Evolutionary conservation across 2,797 vertebrate genomes (phyloP).

Genomic region (Buceros bicornis): DNA sequence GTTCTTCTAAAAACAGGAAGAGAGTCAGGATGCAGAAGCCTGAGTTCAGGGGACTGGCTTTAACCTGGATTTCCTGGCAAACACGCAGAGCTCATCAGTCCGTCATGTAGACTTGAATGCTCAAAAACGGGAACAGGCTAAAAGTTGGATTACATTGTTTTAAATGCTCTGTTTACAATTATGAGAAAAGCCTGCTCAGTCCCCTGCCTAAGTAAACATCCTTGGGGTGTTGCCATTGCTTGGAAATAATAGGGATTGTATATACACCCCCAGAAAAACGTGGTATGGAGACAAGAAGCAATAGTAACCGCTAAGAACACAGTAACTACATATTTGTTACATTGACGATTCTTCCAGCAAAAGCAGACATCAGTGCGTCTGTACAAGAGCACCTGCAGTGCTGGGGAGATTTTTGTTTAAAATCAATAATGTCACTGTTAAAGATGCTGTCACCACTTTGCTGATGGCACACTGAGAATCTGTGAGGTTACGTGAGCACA

Average conservation of each 20-base stretch:
- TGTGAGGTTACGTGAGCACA: background rate
- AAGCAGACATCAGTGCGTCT: background rate
- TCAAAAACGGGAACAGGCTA: background rate
- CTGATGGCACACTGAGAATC: background rate
- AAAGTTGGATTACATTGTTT: constrained; percentile 52
- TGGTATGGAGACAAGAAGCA: background rate
- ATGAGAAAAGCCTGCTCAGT: constrained; percentile 35
- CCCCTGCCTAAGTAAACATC: constrained; percentile 63
- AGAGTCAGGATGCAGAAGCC: constrained; percentile 76
- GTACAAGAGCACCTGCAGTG: background rate
- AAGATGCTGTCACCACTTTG: background rate
- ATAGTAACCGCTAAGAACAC: background rate
- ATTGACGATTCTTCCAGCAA: background rate
- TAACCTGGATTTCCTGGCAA: constrained; percentile 82
- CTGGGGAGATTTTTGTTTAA: background rate
- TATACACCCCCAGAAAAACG: background rate
- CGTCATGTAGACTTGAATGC: background rate
- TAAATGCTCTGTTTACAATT: constrained; percentile 61
- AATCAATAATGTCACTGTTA: background rate
- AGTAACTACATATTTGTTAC: background rate
- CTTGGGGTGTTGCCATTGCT: constrained; percentile 62
- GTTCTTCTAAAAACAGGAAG: constrained; percentile 79
- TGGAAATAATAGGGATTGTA: constrained; percentile 43
- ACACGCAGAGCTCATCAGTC: constrained; percentile 59
- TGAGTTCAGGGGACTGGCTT: constrained; percentile 52